Percentiles rank a stretch among this genome's conserved stretches.
Evolutionary conservation across 2,113 vertebrate species (phyloP).

Genomic region (Oxygymnocypris stewartii): DNA sequence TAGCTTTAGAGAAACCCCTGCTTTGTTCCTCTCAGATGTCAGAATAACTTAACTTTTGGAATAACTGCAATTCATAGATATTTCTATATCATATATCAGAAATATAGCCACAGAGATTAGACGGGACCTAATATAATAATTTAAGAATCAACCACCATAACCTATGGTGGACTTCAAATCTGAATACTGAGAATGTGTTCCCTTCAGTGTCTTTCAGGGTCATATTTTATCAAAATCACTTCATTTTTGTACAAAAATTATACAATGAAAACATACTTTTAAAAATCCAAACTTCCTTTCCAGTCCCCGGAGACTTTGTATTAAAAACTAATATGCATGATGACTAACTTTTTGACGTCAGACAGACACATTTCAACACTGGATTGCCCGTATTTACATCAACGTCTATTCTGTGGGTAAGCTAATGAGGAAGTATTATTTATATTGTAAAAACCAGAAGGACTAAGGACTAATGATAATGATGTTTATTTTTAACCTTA

Average conservation of each 20-base stretch:
- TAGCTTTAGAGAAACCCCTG: neutral
- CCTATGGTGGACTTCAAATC: neutral
- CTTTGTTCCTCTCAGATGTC: neutral
- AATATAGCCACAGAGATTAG: neutral
- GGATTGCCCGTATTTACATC: neutral
- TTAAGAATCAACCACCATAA: neutral
- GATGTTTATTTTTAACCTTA: neutral
- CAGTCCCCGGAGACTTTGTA: neutral
- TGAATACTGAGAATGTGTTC: neutral
- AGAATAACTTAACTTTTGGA: neutral
- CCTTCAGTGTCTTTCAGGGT: too few species aligned
- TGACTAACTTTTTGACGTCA: neutral
- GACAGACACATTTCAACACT: slow-evolving; percentile 1
- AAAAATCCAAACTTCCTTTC: neutral
- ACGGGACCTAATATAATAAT: neutral
- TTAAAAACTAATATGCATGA: neutral
- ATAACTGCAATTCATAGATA: neutral
- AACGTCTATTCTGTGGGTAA: neutral
- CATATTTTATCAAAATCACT: neutral
- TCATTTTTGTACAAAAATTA: neutral
- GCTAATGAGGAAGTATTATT: neutral
- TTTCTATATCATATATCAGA: neutral
- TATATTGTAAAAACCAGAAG: neutral
- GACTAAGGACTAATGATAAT: neutral
- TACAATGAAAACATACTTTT: neutral